Evolutionary conservation across 1,140 invertebrate species (phyloP), one percentile per base, ranked within the genome.

Genomic region (Piezodorus guildinii): DNA sequence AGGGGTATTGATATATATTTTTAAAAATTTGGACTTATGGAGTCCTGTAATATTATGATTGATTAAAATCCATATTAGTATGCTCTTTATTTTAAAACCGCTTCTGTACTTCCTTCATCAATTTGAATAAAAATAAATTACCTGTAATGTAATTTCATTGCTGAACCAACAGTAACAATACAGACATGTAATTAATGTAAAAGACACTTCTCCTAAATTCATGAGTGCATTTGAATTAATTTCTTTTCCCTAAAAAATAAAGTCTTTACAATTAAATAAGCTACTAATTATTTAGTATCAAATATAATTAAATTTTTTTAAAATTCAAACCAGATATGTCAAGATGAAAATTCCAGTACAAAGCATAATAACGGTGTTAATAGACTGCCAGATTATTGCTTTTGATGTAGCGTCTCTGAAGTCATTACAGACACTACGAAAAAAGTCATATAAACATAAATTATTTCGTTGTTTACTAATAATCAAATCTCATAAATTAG

Each of bases 111-210:
- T 30, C 27, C 27, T 30, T 8, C 8, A 30, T 30, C 27, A n/a
- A n/a, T 30, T 30, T 30, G 27, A 30, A n/a, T n/a, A n/a, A n/a
- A n/a, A n/a, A n/a, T n/a, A n/a, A n/a, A n/a, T 56, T 15, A 56
- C 52, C 52, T 56, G 52, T 5, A 23, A 56, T 8, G 52, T 56
- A 5, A 56, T 56, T 25, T 56, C 52, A 25, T 56, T 56, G 52
- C 52, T 56, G 23, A 23, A 56, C 52, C 52, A 56, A 25, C 52
- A 56, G 21, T 56, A 56, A 23, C 8, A 56, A n/a, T 56, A 56
- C 6, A 56, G 23, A 10, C 14, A 19, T 6, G 23, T 25, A 25
- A 6, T 9, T 19, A 56, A 23, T 25, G 23, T 56, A 19, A 56
- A 23, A 23, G 23, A 25, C 1, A 56, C 23, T 15, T 56, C 52